Conservation (phyloP, 2,113 vertebrate species). For the Cyanoramphus novaezelandiae region DNA sequence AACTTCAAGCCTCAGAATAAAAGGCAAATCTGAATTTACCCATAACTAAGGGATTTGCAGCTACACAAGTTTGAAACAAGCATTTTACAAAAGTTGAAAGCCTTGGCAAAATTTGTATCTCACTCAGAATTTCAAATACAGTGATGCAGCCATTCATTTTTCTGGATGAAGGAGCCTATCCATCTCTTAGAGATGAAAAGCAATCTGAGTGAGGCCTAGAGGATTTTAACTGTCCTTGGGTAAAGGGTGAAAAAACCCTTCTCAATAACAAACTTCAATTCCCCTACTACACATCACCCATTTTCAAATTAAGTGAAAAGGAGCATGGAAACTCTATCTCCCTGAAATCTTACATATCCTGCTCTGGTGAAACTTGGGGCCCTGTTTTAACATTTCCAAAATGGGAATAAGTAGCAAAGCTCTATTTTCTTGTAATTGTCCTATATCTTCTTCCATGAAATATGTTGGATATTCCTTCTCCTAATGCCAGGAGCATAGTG, state of each 20-base stretch:
- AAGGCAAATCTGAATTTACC: background rate
- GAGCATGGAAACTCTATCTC: background rate
- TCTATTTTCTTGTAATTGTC: background rate
- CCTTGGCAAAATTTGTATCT: background rate
- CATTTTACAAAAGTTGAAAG: background rate
- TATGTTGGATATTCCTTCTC: background rate
- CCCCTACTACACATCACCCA: background rate
- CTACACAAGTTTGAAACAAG: background rate
- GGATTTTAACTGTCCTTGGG: constrained; percentile 7
- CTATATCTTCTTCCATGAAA: background rate
- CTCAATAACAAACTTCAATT: background rate
- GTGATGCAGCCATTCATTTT: background rate
- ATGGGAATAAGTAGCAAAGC: background rate
- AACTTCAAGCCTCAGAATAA: background rate
- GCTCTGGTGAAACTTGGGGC: background rate
- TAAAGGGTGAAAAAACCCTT: background rate
- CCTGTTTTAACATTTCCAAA: background rate
- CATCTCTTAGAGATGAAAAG: constrained; percentile 22
- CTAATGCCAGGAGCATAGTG: background rate
- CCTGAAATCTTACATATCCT: background rate
- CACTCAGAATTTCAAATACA: background rate
- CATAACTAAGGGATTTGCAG: background rate
- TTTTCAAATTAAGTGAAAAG: background rate
- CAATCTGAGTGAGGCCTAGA: constrained; percentile 19
- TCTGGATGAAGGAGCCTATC: background rate